Base-by-base conservation (phyloP, 1,140 invertebrate species). In the Galleria mellonella region DNA sequence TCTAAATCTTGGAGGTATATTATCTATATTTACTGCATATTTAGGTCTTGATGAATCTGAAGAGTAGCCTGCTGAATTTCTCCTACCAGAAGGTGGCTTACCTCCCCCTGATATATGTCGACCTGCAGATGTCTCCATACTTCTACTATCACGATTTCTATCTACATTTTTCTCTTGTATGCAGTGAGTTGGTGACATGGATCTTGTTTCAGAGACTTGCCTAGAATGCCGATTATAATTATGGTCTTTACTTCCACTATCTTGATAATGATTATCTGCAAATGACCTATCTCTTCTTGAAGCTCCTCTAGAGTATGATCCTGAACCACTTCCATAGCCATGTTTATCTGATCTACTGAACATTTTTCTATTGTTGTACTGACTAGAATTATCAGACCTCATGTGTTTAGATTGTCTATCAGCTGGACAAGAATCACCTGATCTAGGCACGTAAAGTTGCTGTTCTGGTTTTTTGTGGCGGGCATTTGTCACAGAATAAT, bases 111-210 rank as follows among this genome's bases (percentile, higher is more conserved):
- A 64, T 48, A 73, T 73, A 32, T 79, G 70, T 43, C 65, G 53
- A 9, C 68, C 72, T 14, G 74, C 74, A 57, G 82, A 84, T 28
- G 84, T 76, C 51, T 87, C 86, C 86, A 87, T 87, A 58, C 86
- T 87, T 54, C 82, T 72, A 40, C 83, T 87, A 36, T 87, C 86
- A 43, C 86, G 65, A 52, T 83, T 83, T 46, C 82, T 52, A 28
- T 84, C 70, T 40, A 70, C 33, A 44, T 55, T 51, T 46, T 77
- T 64, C 27, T 78, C 73, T 43, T 68, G 54, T 28, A 54, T 40
- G 62, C 60, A 46, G 48, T 71, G 67, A 43, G 60, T 47, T 12
- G 84, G 84, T 47, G 86, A 87, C 50, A 75, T 71, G 39, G 83
- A 81, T 55, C 83, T 85, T 30, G 82, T 74, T 59, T 85, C 83